A percentile compares a stretch with the other conserved stretches of the same genome.
phyloP scores from a whole-genome alignment of 2,113 vertebrate genomes.

The Forbesichthys papilliferus region DNA sequence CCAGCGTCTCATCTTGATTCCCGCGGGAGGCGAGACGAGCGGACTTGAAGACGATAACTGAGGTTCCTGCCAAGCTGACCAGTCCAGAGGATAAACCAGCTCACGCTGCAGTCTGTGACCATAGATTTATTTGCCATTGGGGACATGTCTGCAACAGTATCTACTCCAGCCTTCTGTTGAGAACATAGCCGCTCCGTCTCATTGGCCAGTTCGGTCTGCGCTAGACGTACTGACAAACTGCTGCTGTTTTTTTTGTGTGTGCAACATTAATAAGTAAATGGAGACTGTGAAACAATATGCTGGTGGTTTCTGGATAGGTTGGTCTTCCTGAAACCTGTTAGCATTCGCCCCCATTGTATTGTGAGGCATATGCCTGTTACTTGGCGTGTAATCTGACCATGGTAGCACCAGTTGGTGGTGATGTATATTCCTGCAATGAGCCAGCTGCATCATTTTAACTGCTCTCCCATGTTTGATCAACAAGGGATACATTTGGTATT shows the following conservation, averaged over 20 bases:
- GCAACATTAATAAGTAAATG: slow-evolving; percentile 67
- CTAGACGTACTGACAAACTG: slow-evolving; percentile 60
- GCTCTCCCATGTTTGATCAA: slow-evolving; percentile 75
- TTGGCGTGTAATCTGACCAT: slow-evolving; percentile 56
- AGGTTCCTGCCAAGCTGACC: slow-evolving; percentile 56
- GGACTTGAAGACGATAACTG: slow-evolving; percentile 43
- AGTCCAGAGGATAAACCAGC: slow-evolving; percentile 64
- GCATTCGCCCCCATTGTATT: slow-evolving; percentile 41
- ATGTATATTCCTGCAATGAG: slow-evolving; percentile 67
- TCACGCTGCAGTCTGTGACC: slow-evolving; percentile 58
- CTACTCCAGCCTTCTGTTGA: slow-evolving; percentile 39
- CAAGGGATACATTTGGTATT: slow-evolving; percentile 72
- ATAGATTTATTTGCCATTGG: slow-evolving; percentile 72
- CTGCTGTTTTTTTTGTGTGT: slow-evolving; percentile 66
- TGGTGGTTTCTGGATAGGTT: slow-evolving; percentile 41
- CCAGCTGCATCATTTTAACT: slow-evolving; percentile 71
- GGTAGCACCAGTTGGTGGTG: slow-evolving; percentile 58
- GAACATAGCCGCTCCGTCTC: slow-evolving; percentile 46
- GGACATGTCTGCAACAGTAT: slow-evolving; percentile 71
- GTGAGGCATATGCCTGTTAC: slow-evolving; percentile 59
- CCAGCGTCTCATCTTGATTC: slow-evolving; percentile 54
- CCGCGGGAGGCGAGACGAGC: slow-evolving; percentile 24
- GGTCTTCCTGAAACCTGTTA: slow-evolving; percentile 62
- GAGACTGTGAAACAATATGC: slow-evolving; percentile 57
- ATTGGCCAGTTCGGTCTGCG: slow-evolving; percentile 37